Evolutionary conservation across 53 echinoderm and acorn worm genomes (phyloP), one percentile per base, ranked within the genome.

Genomic region (Henricia sp.): DNA sequence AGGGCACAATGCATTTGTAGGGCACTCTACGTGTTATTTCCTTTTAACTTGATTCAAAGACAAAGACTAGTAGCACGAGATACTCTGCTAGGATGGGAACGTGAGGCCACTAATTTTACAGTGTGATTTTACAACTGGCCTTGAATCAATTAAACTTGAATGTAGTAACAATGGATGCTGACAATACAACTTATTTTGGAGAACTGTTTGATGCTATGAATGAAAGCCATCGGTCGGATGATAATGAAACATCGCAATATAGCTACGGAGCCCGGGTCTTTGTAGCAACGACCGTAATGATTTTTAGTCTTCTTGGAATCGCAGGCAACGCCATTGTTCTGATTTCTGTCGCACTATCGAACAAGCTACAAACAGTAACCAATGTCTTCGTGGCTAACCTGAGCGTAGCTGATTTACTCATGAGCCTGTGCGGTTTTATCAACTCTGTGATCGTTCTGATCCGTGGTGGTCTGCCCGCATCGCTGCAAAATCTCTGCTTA

Each of bases 381-480:
- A 76, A 76, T 29, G 42, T 76, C 76, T 76, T 76, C 29, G 76
- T 76, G 76, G 76, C 59, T 59, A 76, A 76, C n/a, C 59, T 76
- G 40, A 59, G 76, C 29, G 29, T 76, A 16, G 58, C 76, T 13
- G 76, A 76, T 33, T 29, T 76, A 16, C 30, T 76, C 21, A 58
- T 76, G 76, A 38, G 76, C 58, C 6, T 76, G 41, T 76, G 43
- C 39, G 76, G 19, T 14, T 42, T 58, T 57, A 40, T 20, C 58
- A 76, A 76, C 41, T 38, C 41, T 0, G 39, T 58, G 16, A n/a
- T 76, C 4, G 56, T 76, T 38, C 27, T 59, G 17, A 76, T 76
- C 39, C 56, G 28, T 14, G 42, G 76, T 29, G 39, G 42, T 16
- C 76, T 57, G 21, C 76, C 76, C 23, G 19, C 24, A 11, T 76